phyloP scores from a whole-genome alignment of 2,113 vertebrate species.

The Protomyctophum bolini region DNA sequence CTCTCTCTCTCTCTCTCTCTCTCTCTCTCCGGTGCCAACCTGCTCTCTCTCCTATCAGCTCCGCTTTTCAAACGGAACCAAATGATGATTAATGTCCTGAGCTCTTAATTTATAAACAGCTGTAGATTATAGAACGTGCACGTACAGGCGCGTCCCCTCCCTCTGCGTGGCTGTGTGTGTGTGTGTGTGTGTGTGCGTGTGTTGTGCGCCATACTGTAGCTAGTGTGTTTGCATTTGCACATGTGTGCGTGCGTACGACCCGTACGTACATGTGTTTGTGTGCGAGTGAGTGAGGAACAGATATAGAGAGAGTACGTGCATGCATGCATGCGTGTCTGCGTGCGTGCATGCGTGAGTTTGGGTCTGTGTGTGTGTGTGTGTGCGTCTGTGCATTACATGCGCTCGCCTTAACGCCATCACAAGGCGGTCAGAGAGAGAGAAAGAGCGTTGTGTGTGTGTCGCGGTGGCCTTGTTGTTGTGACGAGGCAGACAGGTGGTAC shows the following conservation, averaged over 20 bases:
- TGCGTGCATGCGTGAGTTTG: background rate
- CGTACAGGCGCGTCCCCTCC: no score
- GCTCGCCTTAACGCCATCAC: background rate
- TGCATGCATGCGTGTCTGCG: background rate
- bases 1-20: no score
- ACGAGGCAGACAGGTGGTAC: no score
- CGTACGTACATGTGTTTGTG: background rate
- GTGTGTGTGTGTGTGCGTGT: background rate
- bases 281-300: conserved; percentile 65
- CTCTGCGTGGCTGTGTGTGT: background rate
- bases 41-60: no score
- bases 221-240: background rate
- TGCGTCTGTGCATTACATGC: no score
- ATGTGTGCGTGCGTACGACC: background rate
- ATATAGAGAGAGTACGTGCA: conserved; percentile 44
- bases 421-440: conserved; percentile 35
- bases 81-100: no score
- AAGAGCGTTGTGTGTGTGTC: background rate
- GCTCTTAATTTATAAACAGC: no score
- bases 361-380: background rate
- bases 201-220: background rate
- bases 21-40: no score
- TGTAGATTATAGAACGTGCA: no score
- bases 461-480: no score
- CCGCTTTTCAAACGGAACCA: no score